Conservation (phyloP, 2,888 invertebrate species). For the Aphrophora alni region DNA sequence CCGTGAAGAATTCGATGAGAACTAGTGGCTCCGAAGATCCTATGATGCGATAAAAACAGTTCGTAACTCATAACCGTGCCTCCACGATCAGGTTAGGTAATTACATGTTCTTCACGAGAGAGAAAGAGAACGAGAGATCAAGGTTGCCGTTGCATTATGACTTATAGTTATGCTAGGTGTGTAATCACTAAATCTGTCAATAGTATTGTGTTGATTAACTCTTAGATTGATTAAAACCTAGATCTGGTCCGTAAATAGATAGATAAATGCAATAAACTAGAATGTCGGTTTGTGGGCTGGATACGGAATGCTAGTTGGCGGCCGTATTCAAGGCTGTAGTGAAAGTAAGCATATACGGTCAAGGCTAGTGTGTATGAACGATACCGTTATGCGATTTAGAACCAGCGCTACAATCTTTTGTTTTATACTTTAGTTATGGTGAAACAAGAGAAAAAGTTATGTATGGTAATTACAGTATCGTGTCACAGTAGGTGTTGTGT, state of each 20-base stretch:
- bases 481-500: too few relatives aligned
- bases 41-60: background rate
- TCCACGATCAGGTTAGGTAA: background rate
- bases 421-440: background rate
- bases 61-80: background rate
- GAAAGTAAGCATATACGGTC: background rate
- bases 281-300: background rate
- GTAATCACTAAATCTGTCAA: background rate
- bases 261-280: background rate
- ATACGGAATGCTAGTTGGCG: background rate
- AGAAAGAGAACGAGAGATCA: background rate
- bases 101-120: background rate
- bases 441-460: background rate
- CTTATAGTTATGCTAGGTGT: background rate
- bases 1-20: background rate
- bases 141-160: background rate
- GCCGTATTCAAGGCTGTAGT: background rate
- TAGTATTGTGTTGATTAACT: background rate
- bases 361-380: background rate
- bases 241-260: background rate
- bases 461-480: too few relatives aligned
- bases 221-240: background rate
- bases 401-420: background rate
- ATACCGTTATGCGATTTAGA: background rate
- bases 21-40: background rate